Percentiles rank a stretch among this genome's conserved stretches.
phyloP scores from a whole-genome alignment of 2,888 invertebrate species.

The Opisthograptis luteolata region DNA sequence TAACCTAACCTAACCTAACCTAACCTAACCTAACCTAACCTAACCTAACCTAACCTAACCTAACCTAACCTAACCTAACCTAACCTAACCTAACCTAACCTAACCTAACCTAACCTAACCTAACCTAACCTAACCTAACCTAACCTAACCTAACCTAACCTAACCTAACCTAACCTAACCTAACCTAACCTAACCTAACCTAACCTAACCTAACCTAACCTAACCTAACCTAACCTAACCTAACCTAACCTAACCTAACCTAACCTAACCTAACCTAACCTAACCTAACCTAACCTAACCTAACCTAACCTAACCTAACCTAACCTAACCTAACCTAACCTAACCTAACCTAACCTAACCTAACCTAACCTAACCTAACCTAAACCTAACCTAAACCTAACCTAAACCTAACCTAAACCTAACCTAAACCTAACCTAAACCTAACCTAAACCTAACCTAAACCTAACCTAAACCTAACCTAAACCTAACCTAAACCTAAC shows the following conservation, averaged over 20 bases:
- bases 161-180: conserved; percentile 33
- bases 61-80: conserved; percentile 31
- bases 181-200: conserved; percentile 33
- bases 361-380: conserved; percentile 16
- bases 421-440: no score
- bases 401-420: no score
- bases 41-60: conserved; percentile 27
- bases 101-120: conserved; percentile 28
- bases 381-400: no score
- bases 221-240: conserved; percentile 30
- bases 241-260: conserved; percentile 32
- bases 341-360: conserved; percentile 18
- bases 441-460: no score
- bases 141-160: conserved; percentile 33
- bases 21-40: conserved; percentile 28
- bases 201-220: conserved; percentile 32
- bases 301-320: conserved; percentile 35
- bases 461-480: no score
- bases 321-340: conserved; percentile 19
- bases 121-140: conserved; percentile 30
- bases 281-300: conserved; percentile 34
- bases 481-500: no score
- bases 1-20: conserved; percentile 28
- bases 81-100: conserved; percentile 28
- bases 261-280: conserved; percentile 32